Evolutionary conservation across 2,113 vertebrate species (phyloP).

Genomic region (Peromyscus polionotus): DNA sequence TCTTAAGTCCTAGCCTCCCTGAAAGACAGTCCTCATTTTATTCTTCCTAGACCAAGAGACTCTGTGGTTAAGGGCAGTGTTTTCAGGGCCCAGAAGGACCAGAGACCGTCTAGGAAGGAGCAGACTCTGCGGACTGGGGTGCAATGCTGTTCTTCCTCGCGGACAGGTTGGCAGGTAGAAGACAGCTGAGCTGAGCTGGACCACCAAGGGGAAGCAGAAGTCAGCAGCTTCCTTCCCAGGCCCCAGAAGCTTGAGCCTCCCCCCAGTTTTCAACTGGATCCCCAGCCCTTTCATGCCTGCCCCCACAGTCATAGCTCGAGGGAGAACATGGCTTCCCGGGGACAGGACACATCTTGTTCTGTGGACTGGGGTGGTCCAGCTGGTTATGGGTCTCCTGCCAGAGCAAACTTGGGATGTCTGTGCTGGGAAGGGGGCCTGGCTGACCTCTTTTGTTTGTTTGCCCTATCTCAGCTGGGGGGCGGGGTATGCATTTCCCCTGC

Average conservation of each 20-base stretch:
- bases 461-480: background rate
- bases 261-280: background rate
- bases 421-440: background rate
- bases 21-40: background rate
- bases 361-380: background rate
- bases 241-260: background rate
- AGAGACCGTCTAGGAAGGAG: background rate
- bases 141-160: background rate
- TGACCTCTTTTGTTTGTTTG: background rate
- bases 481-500: background rate
- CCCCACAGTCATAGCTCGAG: background rate
- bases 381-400: background rate
- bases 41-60: background rate
- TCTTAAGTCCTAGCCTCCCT: background rate
- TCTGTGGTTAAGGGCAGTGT: background rate
- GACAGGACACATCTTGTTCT: background rate
- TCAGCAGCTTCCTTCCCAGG: background rate
- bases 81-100: background rate
- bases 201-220: slow-evolving; percentile 52
- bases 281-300: background rate
- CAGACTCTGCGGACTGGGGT: background rate
- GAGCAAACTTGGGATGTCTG: background rate
- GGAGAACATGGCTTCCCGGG: background rate
- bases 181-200: background rate
- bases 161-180: background rate